Base-by-base conservation (phyloP, 2,113 vertebrate genomes). In the Heterotis niloticus region DNA sequence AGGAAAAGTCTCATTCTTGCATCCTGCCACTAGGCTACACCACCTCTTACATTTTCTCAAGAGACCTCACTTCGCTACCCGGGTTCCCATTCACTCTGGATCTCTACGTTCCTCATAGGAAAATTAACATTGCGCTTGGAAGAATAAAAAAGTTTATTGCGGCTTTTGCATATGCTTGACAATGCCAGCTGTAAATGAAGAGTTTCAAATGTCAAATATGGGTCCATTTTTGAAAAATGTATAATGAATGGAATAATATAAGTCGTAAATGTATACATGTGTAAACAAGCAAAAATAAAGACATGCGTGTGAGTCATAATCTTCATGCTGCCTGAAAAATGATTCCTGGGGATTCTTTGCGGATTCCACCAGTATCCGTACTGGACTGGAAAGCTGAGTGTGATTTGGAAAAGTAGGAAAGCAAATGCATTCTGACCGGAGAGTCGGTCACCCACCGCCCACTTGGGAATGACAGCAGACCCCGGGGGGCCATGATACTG, bases 391-490 rank as follows among this genome's bases (percentile, higher is more conserved):
- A 20, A 57, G 14, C 16, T 0, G 24, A 16, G 4, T 10, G 18
- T 23, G 10, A 23, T 65, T 2, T 65, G 10, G 16, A 23, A 23
- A 23, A 65, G 12, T n/a, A 5, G 24, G 18, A 59, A 59, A 20
- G 57, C 52, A 1, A 54, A 51, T 56, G 7, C 1, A 4, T 23
- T 5, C 51, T 14, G 12, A 67, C 52, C 18, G 17, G 51, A 17
- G 24, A 54, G 10, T 1, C 28, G 2, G 20, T 44, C 64, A 69
- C 57, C 26, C 62, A 64, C 51, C 73, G 71, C 76, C 82, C 82
- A 87, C 79, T 28, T 79, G 78, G 18, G 69, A 84, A 85, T 87
- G 82, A 86, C 86, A 84, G 85, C 84, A 87, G 65, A 66, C 79
- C 81, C 71, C 77, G 26, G 67, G 65, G 34, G 81, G 26, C 75